phyloP scores from a whole-genome alignment of 2,888 invertebrate genomes.

The Lypha dubia region DNA sequence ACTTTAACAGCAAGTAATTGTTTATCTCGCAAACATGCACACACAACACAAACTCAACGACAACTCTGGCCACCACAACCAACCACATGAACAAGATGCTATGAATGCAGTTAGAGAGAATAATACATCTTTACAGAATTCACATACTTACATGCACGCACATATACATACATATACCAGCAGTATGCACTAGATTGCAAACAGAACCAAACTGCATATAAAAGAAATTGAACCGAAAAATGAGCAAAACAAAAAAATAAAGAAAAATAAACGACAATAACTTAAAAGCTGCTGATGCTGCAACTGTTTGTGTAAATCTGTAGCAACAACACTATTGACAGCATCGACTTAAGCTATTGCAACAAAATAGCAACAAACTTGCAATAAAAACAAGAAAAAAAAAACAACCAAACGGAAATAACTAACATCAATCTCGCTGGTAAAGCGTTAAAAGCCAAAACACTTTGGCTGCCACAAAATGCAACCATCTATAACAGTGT shows the following conservation, averaged over 20 bases:
- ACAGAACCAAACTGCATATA: not conserved
- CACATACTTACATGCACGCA: not conserved
- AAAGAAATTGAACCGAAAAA: constrained; percentile 9
- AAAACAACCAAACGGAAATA: constrained; percentile 47
- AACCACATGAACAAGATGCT: constrained; percentile 29
- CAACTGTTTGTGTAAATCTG: constrained; percentile 52
- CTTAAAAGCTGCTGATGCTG: constrained; percentile 33
- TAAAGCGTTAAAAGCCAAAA: constrained; percentile 67
- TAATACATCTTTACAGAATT: not conserved
- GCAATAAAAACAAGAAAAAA: no score
- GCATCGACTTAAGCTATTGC: constrained; percentile 37
- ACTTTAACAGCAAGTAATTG: constrained; percentile 48
- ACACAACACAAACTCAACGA: constrained; percentile 14
- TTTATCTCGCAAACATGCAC: constrained; percentile 23
- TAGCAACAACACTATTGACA: constrained; percentile 49
- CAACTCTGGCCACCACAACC: constrained; percentile 7
- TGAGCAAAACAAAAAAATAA: not conserved
- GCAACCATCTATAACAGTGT: constrained; percentile 36
- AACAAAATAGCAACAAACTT: constrained; percentile 34
- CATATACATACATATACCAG: not conserved
- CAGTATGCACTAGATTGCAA: not conserved
- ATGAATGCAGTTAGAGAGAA: not conserved
- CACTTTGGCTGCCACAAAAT: constrained; percentile 55
- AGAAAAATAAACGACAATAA: constrained; percentile 44
- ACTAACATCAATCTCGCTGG: constrained; percentile 64